Conservation (phyloP, 1,140 invertebrate species). For the Bombus pyrosoma region DNA sequence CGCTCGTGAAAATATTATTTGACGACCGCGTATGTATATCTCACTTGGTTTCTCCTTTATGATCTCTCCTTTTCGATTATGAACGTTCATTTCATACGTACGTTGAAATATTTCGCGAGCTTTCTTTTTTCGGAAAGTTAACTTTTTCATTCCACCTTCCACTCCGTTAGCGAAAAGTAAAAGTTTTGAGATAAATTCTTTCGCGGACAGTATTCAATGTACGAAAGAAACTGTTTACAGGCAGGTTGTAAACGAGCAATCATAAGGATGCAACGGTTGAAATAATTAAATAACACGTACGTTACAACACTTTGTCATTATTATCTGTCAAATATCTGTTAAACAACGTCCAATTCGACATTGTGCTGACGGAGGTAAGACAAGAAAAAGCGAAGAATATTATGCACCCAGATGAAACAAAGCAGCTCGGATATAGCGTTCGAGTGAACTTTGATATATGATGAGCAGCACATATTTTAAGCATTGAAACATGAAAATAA, state of each 20-base stretch:
- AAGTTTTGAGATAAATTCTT: background rate
- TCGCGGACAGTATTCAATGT: rapidly evolving
- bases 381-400: background rate
- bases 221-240: too few species aligned
- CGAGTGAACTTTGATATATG: constrained; percentile 45
- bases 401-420: background rate
- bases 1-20: too few species aligned
- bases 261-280: background rate
- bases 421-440: background rate
- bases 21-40: too few species aligned
- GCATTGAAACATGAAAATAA: constrained; percentile 45
- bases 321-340: background rate
- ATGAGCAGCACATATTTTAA: constrained; percentile 38
- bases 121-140: too few species aligned
- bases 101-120: too few species aligned
- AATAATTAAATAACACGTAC: background rate
- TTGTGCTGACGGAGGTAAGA: background rate
- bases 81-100: too few species aligned
- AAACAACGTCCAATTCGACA: background rate
- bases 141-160: too few species aligned
- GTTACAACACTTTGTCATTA: background rate
- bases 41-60: too few species aligned
- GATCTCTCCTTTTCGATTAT: too few species aligned
- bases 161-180: background rate
- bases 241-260: background rate